These are phyloP conservation scores for Semicossyphus pulcher DNA, from an alignment of 2,113 vertebrate species.

Conservation along the genomic window DNA sequence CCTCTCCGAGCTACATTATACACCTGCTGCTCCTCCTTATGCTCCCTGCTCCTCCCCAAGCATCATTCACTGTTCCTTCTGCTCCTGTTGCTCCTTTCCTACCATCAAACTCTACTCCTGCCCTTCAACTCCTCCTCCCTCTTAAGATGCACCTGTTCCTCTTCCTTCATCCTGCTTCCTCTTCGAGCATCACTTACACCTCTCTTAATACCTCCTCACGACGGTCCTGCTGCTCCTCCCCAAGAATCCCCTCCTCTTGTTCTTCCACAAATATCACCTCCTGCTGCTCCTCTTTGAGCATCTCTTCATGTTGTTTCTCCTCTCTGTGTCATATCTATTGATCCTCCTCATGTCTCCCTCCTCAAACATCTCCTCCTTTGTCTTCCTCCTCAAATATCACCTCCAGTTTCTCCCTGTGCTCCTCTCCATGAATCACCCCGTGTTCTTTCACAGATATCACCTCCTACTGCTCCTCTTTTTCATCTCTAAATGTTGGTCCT, in stretches of 20 bases:
- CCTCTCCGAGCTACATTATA: neutral
- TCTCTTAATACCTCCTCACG: too few species aligned
- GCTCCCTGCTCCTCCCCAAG: neutral
- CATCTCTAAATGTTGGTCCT: neutral
- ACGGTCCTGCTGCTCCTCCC: too few species aligned
- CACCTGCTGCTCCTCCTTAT: neutral
- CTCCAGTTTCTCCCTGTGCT: slow-evolving; percentile 9
- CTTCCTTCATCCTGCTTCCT: neutral
- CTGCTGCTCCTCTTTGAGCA: neutral
- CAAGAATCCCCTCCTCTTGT: too few species aligned
- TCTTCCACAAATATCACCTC: neutral
- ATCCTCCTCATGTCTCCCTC: too few species aligned
- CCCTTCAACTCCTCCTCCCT: neutral
- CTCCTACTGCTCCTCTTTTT: neutral
- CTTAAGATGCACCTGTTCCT: neutral
- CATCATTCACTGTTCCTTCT: neutral
- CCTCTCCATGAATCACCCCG: neutral
- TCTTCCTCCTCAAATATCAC: too few species aligned
- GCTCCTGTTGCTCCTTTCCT: neutral
- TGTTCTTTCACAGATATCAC: neutral
- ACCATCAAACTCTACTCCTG: too few species aligned
- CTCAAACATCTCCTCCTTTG: too few species aligned
- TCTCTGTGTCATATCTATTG: too few species aligned
- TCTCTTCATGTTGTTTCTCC: too few species aligned
- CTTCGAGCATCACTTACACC: too few species aligned